Evolutionary conservation across 92 coral and sea anemone species (phyloP).

Genomic region (Bergia puertoricense): DNA sequence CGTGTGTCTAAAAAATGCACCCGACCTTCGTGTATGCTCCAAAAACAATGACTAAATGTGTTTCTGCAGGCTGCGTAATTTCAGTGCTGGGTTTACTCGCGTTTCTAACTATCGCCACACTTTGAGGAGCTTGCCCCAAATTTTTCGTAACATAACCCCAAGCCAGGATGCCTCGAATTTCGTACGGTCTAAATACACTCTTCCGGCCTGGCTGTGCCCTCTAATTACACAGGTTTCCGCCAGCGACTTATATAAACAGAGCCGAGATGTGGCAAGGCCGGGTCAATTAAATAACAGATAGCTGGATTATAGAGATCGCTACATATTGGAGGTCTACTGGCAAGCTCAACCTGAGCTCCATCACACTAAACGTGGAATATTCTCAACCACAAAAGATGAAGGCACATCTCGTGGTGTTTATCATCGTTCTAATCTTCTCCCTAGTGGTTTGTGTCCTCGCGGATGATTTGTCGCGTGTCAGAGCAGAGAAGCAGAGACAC

Average conservation of each 20-base stretch:
- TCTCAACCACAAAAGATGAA: not conserved
- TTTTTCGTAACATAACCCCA: not conserved
- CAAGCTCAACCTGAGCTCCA: not conserved
- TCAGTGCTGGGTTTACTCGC: not conserved
- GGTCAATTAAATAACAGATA: not conserved
- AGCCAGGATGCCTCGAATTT: slow-evolving; percentile 15
- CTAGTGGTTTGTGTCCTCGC: not conserved
- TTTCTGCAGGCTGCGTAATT: not conserved
- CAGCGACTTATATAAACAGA: slow-evolving; percentile 65
- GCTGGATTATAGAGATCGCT: not conserved
- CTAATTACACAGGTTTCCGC: slow-evolving; percentile 69
- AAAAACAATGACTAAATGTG: not conserved
- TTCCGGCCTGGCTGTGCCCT: slow-evolving; percentile 62
- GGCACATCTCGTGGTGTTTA: not conserved
- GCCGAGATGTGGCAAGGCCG: not conserved
- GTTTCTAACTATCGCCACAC: not conserved
- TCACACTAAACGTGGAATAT: not conserved
- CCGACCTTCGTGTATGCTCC: not conserved
- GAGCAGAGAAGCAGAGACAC: not conserved
- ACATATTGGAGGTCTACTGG: not conserved
- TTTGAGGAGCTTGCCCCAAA: slow-evolving; percentile 1
- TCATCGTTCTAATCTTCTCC: not conserved
- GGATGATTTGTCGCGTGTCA: slow-evolving; percentile 3
- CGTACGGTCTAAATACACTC: slow-evolving; percentile 57
- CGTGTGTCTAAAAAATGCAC: not conserved